Base-by-base conservation (phyloP, 2,113 vertebrate species). In the Tychaedon coryphoeus region DNA sequence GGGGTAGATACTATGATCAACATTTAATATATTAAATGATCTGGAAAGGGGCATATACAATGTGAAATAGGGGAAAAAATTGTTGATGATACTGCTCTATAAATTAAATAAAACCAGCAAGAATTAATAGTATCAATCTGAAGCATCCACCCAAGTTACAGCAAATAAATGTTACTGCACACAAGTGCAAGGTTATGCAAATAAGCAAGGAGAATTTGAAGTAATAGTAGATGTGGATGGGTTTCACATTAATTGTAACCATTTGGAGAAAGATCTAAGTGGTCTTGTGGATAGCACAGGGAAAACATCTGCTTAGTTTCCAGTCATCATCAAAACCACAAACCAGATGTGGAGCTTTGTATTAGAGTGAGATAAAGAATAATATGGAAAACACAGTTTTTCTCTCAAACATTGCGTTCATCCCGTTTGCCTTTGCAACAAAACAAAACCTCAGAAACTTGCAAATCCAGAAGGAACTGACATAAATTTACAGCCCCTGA, bases 11-110 rank as follows among this genome's bases (percentile, higher is more conserved):
- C 92, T 69, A 91, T 67, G 92, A 96, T 95, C 92, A 96, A 95
- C 92, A 75, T 94, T 92, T 94, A 97, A 95, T 97, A 94, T 80
- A 97, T 95, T 94, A 93, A 94, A 95, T 95, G 86, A 96, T 95
- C 92, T 96, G 96, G 93, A 96, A 96, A 96, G 79, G 57, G 43
- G 61, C 36, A 92, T 48, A 66, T 40, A 62, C 57, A 69, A 84
- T 9, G 61, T 78, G 53, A 80, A 92, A 67, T 13, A 22, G 28
- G 25, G 8, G 20, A 19, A 23, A 42, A 66, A 87, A 57, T 2
- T 10, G 50, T 86, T 80, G 66, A 62, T 1, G 9, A 36, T 86
- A 24, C 51, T 38, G 45, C 36, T 67, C 11, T 58, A 17, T 5
- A 80, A 75, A 48, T 33, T 26, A 84, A 74, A 88, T 74, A 78